phyloP scores from a whole-genome alignment of 2,113 vertebrate species.

The Mesocricetus auratus region DNA sequence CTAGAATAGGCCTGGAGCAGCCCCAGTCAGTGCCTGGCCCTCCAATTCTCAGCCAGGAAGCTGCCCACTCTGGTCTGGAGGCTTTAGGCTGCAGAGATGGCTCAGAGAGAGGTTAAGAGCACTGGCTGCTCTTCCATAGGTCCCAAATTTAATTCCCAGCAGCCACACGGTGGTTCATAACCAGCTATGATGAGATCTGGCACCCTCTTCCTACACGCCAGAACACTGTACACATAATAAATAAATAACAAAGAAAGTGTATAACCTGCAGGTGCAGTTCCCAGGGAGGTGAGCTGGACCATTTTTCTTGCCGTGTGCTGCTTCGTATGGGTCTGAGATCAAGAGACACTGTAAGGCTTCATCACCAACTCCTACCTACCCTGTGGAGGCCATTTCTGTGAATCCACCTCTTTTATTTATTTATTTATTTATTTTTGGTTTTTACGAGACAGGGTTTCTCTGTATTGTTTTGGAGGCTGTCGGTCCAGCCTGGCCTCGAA shows the following conservation, averaged over 20 bases:
- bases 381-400: background rate
- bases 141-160: no score
- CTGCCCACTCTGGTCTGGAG: background rate
- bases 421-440: no score
- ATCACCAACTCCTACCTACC: background rate
- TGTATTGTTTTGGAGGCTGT: no score
- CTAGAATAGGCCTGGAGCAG: background rate
- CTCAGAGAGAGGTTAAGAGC: no score
- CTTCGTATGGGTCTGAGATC: background rate
- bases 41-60: background rate
- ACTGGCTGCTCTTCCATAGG: no score
- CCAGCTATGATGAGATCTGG: no score
- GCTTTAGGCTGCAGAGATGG: no score
- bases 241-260: fast-evolving
- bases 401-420: background rate
- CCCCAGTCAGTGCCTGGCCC: fast-evolving
- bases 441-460: no score
- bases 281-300: background rate
- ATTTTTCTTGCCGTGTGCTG: background rate
- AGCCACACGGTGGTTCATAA: no score
- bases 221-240: no score
- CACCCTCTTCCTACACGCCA: no score
- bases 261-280: background rate
- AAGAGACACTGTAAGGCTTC: background rate
- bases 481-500: no score